phyloP scores from a whole-genome alignment of 2,888 invertebrate genomes.

The Lasius fuliginosus region DNA sequence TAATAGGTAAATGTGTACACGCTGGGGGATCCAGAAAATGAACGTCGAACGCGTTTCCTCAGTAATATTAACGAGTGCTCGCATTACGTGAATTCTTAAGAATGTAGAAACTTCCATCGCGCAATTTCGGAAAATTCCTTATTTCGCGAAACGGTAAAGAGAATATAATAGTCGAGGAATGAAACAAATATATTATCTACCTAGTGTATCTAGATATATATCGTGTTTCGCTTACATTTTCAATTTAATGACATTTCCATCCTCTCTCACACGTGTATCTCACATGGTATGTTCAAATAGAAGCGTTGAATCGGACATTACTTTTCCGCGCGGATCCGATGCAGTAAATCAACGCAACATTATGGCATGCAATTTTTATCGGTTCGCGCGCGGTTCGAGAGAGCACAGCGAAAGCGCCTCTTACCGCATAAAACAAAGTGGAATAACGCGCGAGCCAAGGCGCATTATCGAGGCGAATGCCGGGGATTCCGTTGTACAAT shows the following conservation, averaged over 20 bases:
- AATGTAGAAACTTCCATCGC: neutral
- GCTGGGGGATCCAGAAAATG: constrained; percentile 7
- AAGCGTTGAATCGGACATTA: constrained; percentile 54
- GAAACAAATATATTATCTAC: neutral
- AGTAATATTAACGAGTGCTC: neutral
- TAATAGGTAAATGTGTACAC: constrained; percentile 42
- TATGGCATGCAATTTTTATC: constrained; percentile 39
- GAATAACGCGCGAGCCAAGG: constrained; percentile 48
- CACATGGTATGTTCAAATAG: constrained; percentile 7
- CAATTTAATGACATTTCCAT: constrained; percentile 17
- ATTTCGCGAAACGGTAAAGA: neutral
- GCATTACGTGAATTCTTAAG: neutral
- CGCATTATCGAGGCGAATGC: constrained; percentile 49
- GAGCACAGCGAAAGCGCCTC: constrained; percentile 22
- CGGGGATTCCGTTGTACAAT: constrained; percentile 48
- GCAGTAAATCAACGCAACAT: constrained; percentile 41
- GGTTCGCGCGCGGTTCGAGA: constrained; percentile 13
- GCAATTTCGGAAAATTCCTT: neutral
- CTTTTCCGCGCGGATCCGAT: neutral
- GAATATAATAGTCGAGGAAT: neutral
- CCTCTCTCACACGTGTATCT: neutral
- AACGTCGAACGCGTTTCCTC: neutral
- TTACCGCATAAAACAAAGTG: constrained; percentile 56
- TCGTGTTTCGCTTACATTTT: neutral
- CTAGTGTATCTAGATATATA: neutral